These are phyloP conservation scores for Gorsachius magnificus DNA, from an alignment of 2,797 vertebrate genomes.

Conservation along the genomic window DNA sequence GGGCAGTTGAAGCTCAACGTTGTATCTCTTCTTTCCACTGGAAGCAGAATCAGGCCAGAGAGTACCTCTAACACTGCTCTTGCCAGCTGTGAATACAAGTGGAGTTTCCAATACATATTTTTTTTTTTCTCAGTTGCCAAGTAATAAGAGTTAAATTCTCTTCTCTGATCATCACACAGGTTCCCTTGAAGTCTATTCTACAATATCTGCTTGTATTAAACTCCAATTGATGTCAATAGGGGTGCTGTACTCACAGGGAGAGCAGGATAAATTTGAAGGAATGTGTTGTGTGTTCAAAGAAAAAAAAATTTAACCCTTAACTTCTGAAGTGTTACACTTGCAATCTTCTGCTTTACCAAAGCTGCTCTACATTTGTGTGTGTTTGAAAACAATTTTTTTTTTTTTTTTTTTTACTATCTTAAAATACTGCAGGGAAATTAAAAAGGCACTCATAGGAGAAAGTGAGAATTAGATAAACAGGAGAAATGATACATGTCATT, in stretches of 20 bases:
- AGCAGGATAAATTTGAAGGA: neutral
- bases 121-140: slow-evolving; percentile 21
- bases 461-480: neutral
- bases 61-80: neutral
- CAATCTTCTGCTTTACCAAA: neutral
- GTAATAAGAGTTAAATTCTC: slow-evolving; percentile 44
- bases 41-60: neutral
- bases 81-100: slow-evolving; percentile 3
- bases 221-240: slow-evolving; percentile 31
- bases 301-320: neutral
- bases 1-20: neutral
- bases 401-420: neutral
- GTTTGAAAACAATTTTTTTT: neutral
- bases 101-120: neutral
- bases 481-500: rapidly evolving
- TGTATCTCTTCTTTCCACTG: neutral
- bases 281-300: neutral
- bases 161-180: neutral
- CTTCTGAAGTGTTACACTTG: neutral
- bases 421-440: neutral
- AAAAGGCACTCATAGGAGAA: neutral
- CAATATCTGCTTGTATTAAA: slow-evolving; percentile 19
- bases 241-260: slow-evolving; percentile 9
- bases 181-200: slow-evolving; percentile 28
- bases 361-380: neutral